Base-by-base conservation (phyloP, 35 echinoderm and acorn worm species). In the Apostichopus parvimensis region DNA sequence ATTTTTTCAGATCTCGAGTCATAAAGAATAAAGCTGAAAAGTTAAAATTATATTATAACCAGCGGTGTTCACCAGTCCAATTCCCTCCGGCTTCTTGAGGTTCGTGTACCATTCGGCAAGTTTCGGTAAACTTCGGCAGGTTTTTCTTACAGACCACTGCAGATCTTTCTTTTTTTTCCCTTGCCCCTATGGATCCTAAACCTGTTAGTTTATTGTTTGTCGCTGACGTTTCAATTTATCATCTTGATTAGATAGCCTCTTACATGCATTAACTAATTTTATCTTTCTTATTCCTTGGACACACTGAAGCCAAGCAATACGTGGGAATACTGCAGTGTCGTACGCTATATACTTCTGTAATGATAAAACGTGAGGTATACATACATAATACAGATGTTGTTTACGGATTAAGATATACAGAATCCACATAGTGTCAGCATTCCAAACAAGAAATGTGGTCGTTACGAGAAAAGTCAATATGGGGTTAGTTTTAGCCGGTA, bases 221-320 rank as follows among this genome's bases (percentile, higher is more conserved):
- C 55, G 52, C 25, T 82, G 79, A 82, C 79, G 79, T 82, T 82
- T 82, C 8, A 82, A 26, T 82, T 80, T 80, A 80, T 80, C 79
- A 80, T 14, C 79, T 80, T 80, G 79, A 45, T 80, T 28, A 80
- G 14, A 80, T 80, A 52, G 79, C 79, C 17, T 54, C 79, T 82
- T 54, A 82, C 79, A 82, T 53, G 79, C 79, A 82, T 82, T 82
- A 82, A 82, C 79, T 17, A 25, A 8, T 7, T 82, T 82, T 82
- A 82, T 82, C 79, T 82, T 6, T 56, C 20, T 82, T 34, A 82
- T 82, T 54, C 79, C 17, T 82, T 82, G 25, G 25, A 56, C 79
- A 82, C 79, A 82, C 79, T 82, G 25, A 53, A 53, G 14, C 26
- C 18, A 82, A n/a, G 79, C 79, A 82, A 56, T 82, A 55, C 79